Base-by-base conservation (phyloP, 2,113 vertebrate species). In the Prionailurus bengalensis region DNA sequence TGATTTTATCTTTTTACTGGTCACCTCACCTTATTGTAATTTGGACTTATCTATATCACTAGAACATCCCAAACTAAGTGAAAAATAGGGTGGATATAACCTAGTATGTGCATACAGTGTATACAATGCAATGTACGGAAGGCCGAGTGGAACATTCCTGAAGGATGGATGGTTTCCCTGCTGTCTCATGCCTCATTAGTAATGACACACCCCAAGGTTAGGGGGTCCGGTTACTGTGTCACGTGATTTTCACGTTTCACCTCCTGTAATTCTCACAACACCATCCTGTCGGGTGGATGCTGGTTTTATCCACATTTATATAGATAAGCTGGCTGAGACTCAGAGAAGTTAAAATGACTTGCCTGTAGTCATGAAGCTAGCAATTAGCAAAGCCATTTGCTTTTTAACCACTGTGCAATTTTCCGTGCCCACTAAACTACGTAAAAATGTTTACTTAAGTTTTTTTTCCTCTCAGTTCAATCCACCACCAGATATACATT, bases 381-480 rank as follows among this genome's bases (percentile, higher is more conserved):
- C 39, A 85, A 8, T 97, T 79, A 92, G 61, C 53, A 89, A 85
- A 96, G 45, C 27, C 19, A 36, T 90, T 45, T 78, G 58, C 58
- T 81, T 78, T 58, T 33, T 76, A 76, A 91, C 45, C 78, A 92
- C 71, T 39, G 7, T 93, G 66, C 80, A 68, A 27, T 94, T 90
- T 86, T 70, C 66, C 79, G 80, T 74, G 61, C 3, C 16, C 36
- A 27, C 55, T 88, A 48, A 80, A 36, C 6, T 63, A 53, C 19
- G 21, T 79, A 19, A 55, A 94, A 95, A 91, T 55, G 33, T 79
- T 85, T 70, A 7, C 13, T 71, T 31, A 45, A 39, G 13, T 17
- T 63, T 53, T 93, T 73, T 16, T 82, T 23, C 74, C 55, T 91
- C 71, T 71, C 17, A 27, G 1, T 66, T 92, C 27, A 89, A 83